Base-by-base conservation (phyloP, 1,140 invertebrate genomes). In the Bombus fervidus region DNA sequence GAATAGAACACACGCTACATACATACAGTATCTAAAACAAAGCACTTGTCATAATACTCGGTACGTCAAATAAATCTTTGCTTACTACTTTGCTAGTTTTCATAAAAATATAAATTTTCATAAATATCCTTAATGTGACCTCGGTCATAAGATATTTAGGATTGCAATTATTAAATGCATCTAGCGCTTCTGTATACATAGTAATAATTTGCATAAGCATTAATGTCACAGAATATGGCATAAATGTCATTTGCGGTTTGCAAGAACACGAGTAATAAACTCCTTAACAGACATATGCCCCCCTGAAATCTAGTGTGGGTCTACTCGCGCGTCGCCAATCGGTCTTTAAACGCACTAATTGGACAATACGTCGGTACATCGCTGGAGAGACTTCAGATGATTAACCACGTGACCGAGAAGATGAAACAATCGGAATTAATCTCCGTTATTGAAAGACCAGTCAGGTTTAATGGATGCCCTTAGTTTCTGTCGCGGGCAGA, bases 401-500 rank as follows among this genome's bases (percentile, higher is more conserved):
- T 76, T 39, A 34, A 59, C 22, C 47, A 22, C 25, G 18, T n/a
- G 18, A 34, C 28, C 31, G 22, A 68, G 39, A 22, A 47, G 41
- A 22, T 25, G 62, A 22, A 83, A 76, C n/a, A 5, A 81, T 81
- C 25, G 10, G 25, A 37, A 74, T 74, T 64, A n/a, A 73, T 76
- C 9, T 68, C 34, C 31, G 18, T 62, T 31, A 47, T 25, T 41
- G 34, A 43, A 81, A 34, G 18, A 57, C 43, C 34, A 73, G 62
- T 73, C 80, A 57, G 18, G 4, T 41, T 64, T 73, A 62, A 73
- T 72, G 34, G 18, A 22, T n/a, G 37, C 39, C 59, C 39, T 81
- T 73, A 41, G 53, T 81, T 81, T 72, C 69, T 34, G 69, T 73
- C 69, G 31, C 37, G 34, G 31, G 37, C 79, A 72, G 79, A 53